Evolutionary conservation across 1,140 invertebrate species (phyloP).

Genomic region (Conopomorpha cramerella): DNA sequence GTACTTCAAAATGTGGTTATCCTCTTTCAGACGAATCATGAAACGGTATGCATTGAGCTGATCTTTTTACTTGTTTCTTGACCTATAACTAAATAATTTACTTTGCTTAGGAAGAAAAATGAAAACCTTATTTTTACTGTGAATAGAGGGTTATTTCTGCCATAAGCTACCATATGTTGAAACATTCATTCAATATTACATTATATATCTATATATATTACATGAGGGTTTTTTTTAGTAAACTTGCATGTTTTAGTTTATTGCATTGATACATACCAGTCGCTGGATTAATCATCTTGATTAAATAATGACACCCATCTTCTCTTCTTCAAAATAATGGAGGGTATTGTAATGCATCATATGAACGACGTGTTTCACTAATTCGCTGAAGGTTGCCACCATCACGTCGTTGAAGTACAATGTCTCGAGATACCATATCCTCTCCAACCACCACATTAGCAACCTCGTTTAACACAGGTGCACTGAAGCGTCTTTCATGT

Average conservation of each 20-base stretch:
- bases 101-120: background rate
- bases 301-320: conserved; percentile 29
- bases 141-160: background rate
- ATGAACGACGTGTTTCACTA: conserved; percentile 21
- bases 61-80: conserved; percentile 17
- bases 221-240: background rate
- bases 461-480: conserved; percentile 17
- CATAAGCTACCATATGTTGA: background rate
- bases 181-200: background rate
- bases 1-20: conserved; percentile 27
- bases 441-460: conserved; percentile 35
- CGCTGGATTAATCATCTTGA: conserved; percentile 16
- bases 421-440: conserved; percentile 14
- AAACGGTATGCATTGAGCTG: conserved; percentile 21
- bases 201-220: background rate
- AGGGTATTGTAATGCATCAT: conserved; percentile 37
- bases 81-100: conserved; percentile 2
- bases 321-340: conserved; percentile 36
- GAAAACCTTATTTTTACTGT: background rate
- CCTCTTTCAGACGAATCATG: conserved; percentile 27
- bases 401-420: conserved; percentile 11
- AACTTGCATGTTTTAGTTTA: conserved; percentile 4
- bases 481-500: background rate
- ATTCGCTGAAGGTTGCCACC: conserved; percentile 10
- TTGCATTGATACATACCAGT: no score